Evolutionary conservation across 2,888 invertebrate genomes (phyloP).

Genomic region (Sylvicola cinctus): DNA sequence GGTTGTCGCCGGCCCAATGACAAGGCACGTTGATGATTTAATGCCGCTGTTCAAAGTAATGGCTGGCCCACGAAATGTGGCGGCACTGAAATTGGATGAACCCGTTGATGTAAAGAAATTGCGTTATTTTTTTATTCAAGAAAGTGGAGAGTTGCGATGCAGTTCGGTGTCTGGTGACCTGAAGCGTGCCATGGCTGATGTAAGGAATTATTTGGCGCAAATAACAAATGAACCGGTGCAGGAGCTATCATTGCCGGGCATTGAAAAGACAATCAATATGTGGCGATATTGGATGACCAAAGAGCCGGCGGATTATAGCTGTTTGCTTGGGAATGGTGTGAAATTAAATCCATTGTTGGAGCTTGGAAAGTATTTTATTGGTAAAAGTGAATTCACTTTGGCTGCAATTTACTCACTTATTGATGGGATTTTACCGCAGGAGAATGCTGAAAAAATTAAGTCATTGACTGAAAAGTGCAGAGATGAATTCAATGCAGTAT

Average conservation of each 20-base stretch:
- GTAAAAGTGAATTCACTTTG: conserved; percentile 40
- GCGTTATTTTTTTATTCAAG: conserved; percentile 55
- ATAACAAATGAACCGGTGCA: conserved; percentile 17
- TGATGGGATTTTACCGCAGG: conserved; percentile 41
- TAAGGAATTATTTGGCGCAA: conserved; percentile 21
- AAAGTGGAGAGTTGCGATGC: conserved; percentile 48
- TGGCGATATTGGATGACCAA: conserved; percentile 60
- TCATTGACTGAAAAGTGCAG: conserved; percentile 33
- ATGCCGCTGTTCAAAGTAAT: conserved; percentile 47
- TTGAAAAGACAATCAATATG: conserved; percentile 33
- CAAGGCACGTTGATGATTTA: conserved; percentile 59
- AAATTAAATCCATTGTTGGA: conserved; percentile 31
- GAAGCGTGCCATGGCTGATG: conserved; percentile 35
- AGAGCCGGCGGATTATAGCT: conserved; percentile 41
- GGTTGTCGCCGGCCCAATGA: conserved; percentile 67
- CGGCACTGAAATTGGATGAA: conserved; percentile 34
- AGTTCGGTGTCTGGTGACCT: conserved; percentile 50
- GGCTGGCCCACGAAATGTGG: conserved; percentile 27
- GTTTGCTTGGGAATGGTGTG: conserved; percentile 39
- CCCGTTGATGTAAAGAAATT: conserved; percentile 42
- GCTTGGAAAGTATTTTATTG: conserved; percentile 28
- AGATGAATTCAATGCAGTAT: conserved; percentile 26
- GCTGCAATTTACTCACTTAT: conserved; percentile 45
- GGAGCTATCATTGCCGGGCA: conserved; percentile 15
- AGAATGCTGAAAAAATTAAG: conserved; percentile 41